phyloP scores from a whole-genome alignment of 2,888 invertebrate species.

The Drosophila meridiana region DNA sequence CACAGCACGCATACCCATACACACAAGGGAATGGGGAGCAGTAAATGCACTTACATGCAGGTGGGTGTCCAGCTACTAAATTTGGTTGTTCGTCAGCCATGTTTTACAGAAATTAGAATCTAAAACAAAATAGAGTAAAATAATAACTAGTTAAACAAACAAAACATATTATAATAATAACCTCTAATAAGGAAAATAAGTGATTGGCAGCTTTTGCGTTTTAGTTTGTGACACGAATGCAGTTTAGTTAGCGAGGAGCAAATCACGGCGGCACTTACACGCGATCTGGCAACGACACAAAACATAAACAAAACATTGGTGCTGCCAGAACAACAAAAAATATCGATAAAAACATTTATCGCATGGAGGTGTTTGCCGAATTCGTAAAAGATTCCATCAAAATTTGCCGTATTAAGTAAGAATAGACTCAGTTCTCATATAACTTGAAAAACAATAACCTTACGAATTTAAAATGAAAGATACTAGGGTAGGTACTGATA shows the following conservation, averaged over 20 bases:
- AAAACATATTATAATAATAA: conserved; percentile 6
- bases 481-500: conserved; percentile 70
- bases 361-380: conserved; percentile 12
- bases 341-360: conserved; percentile 7
- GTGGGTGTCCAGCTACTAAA: conserved; percentile 94
- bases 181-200: conserved; percentile 27
- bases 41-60: conserved; percentile 89
- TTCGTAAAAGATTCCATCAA: conserved; percentile 33
- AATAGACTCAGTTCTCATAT: not conserved
- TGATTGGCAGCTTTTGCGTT: conserved; percentile 33
- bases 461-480: conserved; percentile 69
- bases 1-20: conserved; percentile 1
- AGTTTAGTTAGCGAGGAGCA: conserved; percentile 53
- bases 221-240: conserved; percentile 77
- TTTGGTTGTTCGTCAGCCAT: conserved; percentile 89
- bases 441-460: not conserved
- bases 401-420: conserved; percentile 43
- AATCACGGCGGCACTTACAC: not conserved
- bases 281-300: conserved; percentile 21
- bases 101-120: conserved; percentile 30
- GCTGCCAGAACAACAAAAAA: conserved; percentile 1
- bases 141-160: not conserved
- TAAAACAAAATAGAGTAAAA: conserved; percentile 11
- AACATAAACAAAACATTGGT: conserved; percentile 45
- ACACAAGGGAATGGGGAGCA: not conserved